phyloP scores from a whole-genome alignment of 2,888 invertebrate genomes.

The Campoletis raptor region DNA sequence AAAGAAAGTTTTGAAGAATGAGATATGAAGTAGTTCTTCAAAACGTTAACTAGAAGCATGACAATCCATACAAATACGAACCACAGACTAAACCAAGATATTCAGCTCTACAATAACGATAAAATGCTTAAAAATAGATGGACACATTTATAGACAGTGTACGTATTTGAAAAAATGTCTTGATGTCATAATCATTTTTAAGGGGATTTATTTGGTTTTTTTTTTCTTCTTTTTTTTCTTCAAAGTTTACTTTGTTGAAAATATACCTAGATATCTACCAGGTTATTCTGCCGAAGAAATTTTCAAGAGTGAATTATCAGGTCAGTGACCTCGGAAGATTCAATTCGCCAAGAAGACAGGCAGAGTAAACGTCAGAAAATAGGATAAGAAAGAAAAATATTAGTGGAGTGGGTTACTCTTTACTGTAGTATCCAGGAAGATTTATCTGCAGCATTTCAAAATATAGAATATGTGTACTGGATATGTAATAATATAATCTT shows the following conservation, averaged over 20 bases:
- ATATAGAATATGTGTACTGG: conserved; percentile 2
- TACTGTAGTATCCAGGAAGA: not conserved
- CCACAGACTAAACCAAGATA: not conserved
- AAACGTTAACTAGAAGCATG: not conserved
- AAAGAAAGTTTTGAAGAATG: not conserved
- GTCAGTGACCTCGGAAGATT: conserved; percentile 27
- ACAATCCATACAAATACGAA: not conserved
- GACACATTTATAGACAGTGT: not conserved
- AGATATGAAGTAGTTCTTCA: not conserved
- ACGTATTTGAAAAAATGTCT: not conserved
- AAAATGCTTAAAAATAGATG: not conserved
- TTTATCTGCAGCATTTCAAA: conserved; percentile 14
- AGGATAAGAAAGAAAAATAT: conserved; percentile 21
- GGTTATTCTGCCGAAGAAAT: conserved; percentile 32
- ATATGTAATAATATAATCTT: conserved; percentile 15
- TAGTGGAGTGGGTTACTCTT: not conserved
- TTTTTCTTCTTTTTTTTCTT: not conserved
- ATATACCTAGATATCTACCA: not conserved
- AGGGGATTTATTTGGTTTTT: not conserved
- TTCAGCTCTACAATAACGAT: not conserved
- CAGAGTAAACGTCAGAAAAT: conserved; percentile 11
- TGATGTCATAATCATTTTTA: not conserved
- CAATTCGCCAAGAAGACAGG: conserved; percentile 12
- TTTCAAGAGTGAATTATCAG: conserved; percentile 5
- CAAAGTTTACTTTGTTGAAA: not conserved